Conservation (phyloP, 2,888 invertebrate species). For the Temnothorax rugatulus region DNA sequence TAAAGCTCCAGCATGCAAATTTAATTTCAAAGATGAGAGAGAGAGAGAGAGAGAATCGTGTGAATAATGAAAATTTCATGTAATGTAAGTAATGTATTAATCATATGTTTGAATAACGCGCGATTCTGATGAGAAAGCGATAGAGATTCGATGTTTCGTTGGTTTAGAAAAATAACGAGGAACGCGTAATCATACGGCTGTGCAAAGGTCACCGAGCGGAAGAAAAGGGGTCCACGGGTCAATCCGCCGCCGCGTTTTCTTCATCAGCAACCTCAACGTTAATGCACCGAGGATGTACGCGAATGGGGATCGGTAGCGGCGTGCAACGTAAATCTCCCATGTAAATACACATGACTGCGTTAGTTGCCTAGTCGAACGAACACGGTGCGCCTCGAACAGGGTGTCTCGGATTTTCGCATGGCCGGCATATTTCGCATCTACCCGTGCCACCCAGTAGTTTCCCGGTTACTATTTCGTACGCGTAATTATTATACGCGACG, state of each 20-base stretch:
- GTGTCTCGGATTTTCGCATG: constrained; percentile 31
- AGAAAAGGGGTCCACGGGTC: constrained; percentile 69
- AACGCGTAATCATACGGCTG: constrained; percentile 39
- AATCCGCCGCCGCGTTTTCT: constrained; percentile 72
- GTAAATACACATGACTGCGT: constrained; percentile 70
- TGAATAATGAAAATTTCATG: neutral
- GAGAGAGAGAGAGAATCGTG: neutral
- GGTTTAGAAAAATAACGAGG: constrained; percentile 12
- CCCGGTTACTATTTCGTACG: constrained; percentile 30
- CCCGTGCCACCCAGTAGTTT: constrained; percentile 47
- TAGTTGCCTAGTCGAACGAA: constrained; percentile 61
- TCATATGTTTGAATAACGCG: neutral
- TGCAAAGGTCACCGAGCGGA: constrained; percentile 54
- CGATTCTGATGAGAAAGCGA: neutral
- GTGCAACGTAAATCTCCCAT: constrained; percentile 72
- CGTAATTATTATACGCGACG: constrained; percentile 22
- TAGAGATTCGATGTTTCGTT: constrained; percentile 4
- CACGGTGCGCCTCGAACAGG: constrained; percentile 32
- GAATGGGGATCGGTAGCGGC: constrained; percentile 62
- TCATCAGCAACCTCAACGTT: constrained; percentile 65
- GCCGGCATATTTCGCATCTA: constrained; percentile 11
- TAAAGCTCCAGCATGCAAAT: neutral
- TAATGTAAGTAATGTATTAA: neutral
- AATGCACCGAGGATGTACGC: constrained; percentile 70
- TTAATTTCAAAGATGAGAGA: neutral